Percentiles rank a stretch among this genome's conserved stretches.
Conservation (phyloP, 2,113 vertebrate genomes). For the Larimichthys crocea region DNA sequence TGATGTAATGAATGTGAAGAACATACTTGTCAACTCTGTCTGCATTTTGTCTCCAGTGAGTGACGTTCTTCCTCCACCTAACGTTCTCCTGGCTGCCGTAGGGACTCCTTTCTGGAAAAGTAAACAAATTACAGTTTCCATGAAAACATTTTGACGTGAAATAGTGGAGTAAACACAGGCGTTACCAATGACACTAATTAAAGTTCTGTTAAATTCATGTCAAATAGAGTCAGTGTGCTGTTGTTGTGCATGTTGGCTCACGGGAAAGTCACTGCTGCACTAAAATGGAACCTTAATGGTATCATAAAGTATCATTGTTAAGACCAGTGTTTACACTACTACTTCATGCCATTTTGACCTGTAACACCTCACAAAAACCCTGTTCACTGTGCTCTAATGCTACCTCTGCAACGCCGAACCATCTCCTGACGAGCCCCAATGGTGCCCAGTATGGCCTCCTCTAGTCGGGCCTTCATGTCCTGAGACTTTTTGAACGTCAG, state of each 20-base stretch:
- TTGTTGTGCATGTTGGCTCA: too few species aligned
- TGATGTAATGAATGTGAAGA: not conserved
- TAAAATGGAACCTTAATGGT: too few species aligned
- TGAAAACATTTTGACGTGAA: not conserved
- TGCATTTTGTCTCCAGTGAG: slow-evolving; percentile 91
- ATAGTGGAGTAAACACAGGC: too few species aligned
- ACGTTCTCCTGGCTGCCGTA: slow-evolving; percentile 92
- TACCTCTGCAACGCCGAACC: slow-evolving; percentile 92
- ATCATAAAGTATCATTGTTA: too few species aligned
- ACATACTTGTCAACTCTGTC: slow-evolving; percentile 93
- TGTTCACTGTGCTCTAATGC: not conserved
- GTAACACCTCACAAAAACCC: slow-evolving; percentile 10
- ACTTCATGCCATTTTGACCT: too few species aligned
- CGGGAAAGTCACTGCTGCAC: too few species aligned
- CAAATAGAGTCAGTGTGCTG: too few species aligned
- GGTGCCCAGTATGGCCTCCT: slow-evolving; percentile 93
- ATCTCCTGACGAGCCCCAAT: slow-evolving; percentile 93
- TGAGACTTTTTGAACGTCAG: slow-evolving; percentile 94
- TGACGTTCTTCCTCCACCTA: slow-evolving; percentile 92
- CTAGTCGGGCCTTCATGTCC: slow-evolving; percentile 94
- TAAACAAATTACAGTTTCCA: slow-evolving; percentile 18
- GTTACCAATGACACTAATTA: too few species aligned
- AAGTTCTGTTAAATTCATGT: too few species aligned
- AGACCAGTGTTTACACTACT: too few species aligned
- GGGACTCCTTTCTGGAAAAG: slow-evolving; percentile 87